phyloP scores from a whole-genome alignment of 2,888 invertebrate species.

The Schizaphis graminum region DNA sequence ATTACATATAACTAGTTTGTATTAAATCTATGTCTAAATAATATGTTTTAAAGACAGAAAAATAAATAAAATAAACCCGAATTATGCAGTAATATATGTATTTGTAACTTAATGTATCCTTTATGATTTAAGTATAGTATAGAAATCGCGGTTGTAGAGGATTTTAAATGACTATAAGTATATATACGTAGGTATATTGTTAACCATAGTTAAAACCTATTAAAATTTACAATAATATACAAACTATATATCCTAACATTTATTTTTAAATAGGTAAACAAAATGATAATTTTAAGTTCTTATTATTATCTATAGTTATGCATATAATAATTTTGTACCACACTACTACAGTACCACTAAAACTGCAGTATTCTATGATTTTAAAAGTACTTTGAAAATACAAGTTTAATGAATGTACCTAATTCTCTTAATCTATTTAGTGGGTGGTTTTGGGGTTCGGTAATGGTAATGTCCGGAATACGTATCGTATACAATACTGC shows the following conservation, averaged over 20 bases:
- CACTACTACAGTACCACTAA: background rate
- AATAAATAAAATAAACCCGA: background rate
- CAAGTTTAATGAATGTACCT: background rate
- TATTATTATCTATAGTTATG: background rate
- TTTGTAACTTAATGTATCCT: background rate
- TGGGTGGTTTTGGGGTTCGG: background rate
- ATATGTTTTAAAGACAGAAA: background rate
- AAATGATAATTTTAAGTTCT: background rate
- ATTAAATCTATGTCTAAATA: background rate
- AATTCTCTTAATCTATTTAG: background rate
- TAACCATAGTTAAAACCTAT: no score
- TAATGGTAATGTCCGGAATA: background rate
- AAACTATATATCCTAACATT: background rate
- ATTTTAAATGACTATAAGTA: background rate
- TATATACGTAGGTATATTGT: background rate
- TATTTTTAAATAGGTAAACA: background rate
- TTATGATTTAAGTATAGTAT: background rate
- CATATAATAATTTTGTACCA: background rate
- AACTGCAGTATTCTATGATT: no score
- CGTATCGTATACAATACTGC: background rate
- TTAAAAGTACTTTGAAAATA: background rate
- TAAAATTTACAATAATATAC: background rate
- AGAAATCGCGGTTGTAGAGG: background rate
- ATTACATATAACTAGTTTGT: no score
- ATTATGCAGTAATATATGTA: background rate